Evolutionary conservation across 2,797 vertebrate species (phyloP), one percentile per base, ranked within the genome.

Genomic region (Percopsis omiscomaycus): DNA sequence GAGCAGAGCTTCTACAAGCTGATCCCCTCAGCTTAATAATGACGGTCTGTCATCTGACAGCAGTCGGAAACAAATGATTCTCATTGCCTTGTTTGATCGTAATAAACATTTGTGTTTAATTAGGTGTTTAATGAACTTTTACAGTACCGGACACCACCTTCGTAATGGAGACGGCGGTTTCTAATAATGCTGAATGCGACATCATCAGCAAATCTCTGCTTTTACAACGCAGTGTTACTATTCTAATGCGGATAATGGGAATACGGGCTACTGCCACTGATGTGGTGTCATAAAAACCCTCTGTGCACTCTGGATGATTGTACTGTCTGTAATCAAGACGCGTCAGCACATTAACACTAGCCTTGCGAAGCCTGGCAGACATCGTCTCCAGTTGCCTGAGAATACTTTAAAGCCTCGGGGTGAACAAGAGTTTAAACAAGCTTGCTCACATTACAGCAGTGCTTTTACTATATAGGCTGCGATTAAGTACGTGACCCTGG

Each of bases 281-380:
- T 12, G 30, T 22, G 30, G 30, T 51, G 48, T 22, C 30, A 51
- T 51, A 22, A 22, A 61, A 52, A n/a, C 49, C 16, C 56, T 46
- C 4, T 66, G 8, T 65, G 77, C 82, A 84, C 85, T 86, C 60
- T 76, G 55, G 57, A 5, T 83, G 77, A 86, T 86, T 83, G 79
- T 69, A 64, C 29, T 37, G 66, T 69, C 55, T 42, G 69, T 68
- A 75, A 52, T 73, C 14, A 65, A 65, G 77, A 77, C 59, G 61
- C 46, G 77, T 84, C 78, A 85, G 81, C 71, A 70, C 66, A 79
- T 81, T 75, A 71, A 51, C 61, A 44, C 53, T 0, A 1, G 61
- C 50, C 51, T 53, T 5, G 61, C 22, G 59, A 30, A 59, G 68
- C 64, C 70, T 67, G 57, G 57, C 49, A 54, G 71, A 77, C 66